Conservation (phyloP, 2,888 invertebrate species). For the Microctonus brassicae region DNA sequence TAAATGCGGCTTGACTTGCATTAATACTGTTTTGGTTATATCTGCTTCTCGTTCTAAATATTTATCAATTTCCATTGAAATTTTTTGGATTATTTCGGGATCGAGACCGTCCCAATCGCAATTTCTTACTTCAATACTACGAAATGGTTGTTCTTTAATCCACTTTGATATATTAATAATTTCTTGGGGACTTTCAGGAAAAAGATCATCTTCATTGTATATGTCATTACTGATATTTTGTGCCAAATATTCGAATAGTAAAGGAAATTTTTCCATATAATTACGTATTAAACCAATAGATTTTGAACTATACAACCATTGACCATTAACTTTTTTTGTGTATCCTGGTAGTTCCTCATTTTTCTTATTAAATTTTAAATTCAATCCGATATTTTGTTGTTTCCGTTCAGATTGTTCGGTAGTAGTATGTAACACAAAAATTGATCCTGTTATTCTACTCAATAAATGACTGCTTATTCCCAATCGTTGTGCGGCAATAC, state of each 20-base stretch:
- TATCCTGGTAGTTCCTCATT: slow-evolving; percentile 85
- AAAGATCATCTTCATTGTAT: slow-evolving; percentile 79
- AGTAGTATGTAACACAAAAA: slow-evolving; percentile 74
- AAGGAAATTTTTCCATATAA: slow-evolving; percentile 81
- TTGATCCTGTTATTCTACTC: slow-evolving; percentile 88
- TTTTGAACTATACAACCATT: slow-evolving; percentile 87
- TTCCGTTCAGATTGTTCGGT: slow-evolving; percentile 45
- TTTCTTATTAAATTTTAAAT: slow-evolving; percentile 89
- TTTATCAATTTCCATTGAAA: slow-evolving; percentile 72
- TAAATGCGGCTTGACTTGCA: slow-evolving; percentile 86
- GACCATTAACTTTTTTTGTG: slow-evolving; percentile 77
- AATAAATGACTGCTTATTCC: slow-evolving; percentile 81
- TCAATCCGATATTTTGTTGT: slow-evolving; percentile 86
- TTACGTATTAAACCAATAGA: slow-evolving; percentile 78
- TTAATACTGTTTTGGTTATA: slow-evolving; percentile 71
- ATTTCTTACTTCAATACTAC: slow-evolving; percentile 72
- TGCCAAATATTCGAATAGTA: slow-evolving; percentile 77
- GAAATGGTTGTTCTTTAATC: slow-evolving; percentile 80
- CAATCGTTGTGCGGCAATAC: slow-evolving; percentile 74
- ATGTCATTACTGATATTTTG: slow-evolving; percentile 72
- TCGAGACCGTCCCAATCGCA: slow-evolving; percentile 83
- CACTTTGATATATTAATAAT: slow-evolving; percentile 73
- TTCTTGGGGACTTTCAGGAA: slow-evolving; percentile 73
- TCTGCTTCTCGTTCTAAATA: slow-evolving; percentile 47
- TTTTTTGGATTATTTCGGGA: slow-evolving; percentile 73